phyloP scores from a whole-genome alignment of 2,797 vertebrate genomes.

The Hemibagrus guttatus region DNA sequence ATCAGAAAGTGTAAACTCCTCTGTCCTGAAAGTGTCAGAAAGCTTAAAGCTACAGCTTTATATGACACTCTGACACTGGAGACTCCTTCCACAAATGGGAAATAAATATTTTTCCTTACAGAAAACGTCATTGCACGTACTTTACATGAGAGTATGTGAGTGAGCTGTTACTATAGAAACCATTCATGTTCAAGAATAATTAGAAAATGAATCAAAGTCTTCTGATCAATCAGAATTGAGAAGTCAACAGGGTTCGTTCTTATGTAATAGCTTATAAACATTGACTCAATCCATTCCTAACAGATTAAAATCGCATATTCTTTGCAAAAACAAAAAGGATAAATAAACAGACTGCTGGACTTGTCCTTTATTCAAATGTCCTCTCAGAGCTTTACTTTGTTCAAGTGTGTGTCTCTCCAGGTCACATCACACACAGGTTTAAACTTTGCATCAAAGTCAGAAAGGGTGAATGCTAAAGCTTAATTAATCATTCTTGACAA shows the following conservation, averaged over 20 bases:
- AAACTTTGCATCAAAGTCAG: conserved; percentile 35
- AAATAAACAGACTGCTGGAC: too few relatives aligned
- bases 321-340: background rate
- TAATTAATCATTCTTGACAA: conserved; percentile 64
- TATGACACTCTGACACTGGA: background rate
- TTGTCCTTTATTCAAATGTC: background rate
- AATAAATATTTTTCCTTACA: too few relatives aligned
- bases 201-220: background rate
- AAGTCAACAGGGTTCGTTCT: background rate
- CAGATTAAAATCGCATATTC: background rate
- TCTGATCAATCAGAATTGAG: background rate
- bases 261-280: background rate
- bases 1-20: background rate
- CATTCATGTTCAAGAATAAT: too few relatives aligned
- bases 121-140: too few relatives aligned
- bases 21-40: background rate
- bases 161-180: too few relatives aligned
- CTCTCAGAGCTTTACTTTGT: background rate
- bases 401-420: background rate
- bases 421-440: conserved; percentile 18
- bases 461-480: conserved; percentile 44
- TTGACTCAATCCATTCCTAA: background rate
- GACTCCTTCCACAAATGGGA: too few relatives aligned
- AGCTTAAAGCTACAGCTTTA: background rate
- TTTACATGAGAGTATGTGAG: too few relatives aligned